phyloP scores from a whole-genome alignment of 2,797 vertebrate species.

The Phoebastria nigripes region DNA sequence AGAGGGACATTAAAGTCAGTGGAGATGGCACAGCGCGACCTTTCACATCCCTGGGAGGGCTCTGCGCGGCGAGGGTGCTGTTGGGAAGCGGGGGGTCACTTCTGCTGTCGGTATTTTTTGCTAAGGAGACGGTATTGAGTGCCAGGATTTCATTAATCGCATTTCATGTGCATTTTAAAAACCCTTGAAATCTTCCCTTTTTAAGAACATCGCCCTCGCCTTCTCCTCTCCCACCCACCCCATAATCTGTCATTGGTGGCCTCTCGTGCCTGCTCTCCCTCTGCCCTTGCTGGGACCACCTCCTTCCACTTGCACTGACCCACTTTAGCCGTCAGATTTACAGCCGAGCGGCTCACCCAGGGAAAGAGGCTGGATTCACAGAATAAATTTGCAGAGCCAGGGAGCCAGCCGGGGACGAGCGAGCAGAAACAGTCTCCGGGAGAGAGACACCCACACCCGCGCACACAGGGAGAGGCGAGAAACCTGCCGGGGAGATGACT shows the following conservation, averaged over 20 bases:
- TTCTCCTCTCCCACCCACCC: not conserved
- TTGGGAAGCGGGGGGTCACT: fast-evolving
- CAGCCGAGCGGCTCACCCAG: not conserved
- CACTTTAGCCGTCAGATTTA: not conserved
- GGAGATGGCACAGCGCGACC: not conserved
- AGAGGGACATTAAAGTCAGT: not conserved
- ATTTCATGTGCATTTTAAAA: not conserved
- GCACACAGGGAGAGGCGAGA: fast-evolving
- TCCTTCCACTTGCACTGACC: not conserved
- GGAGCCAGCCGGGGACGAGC: not conserved
- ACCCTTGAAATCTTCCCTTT: not conserved
- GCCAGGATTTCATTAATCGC: not conserved
- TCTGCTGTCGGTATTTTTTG: not conserved
- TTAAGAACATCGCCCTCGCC: not conserved
- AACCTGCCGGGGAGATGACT: not conserved
- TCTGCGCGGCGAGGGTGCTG: fast-evolving
- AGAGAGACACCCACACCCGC: not conserved
- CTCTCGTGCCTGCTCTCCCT: not conserved
- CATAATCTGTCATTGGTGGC: not conserved
- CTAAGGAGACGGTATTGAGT: not conserved
- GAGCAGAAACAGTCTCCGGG: not conserved
- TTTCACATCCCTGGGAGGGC: not conserved
- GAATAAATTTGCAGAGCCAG: not conserved
- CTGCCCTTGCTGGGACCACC: not conserved
- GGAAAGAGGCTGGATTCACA: not conserved